phyloP scores from a whole-genome alignment of 35 echinoderm and acorn worm genomes.

The Heliocidaris erythrogramma region DNA sequence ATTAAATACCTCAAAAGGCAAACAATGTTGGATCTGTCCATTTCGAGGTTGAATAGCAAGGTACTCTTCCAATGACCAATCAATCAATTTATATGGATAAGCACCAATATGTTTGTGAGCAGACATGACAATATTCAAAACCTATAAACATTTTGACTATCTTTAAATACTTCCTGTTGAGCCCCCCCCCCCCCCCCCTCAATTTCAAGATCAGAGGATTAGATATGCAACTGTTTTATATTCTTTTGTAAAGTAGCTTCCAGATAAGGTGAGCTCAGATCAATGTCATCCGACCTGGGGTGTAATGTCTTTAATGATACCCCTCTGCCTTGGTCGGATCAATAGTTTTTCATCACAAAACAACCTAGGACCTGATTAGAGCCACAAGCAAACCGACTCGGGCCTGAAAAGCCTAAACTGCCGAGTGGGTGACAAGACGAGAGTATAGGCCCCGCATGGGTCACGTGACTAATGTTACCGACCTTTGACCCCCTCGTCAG shows the following conservation, averaged over 20 bases:
- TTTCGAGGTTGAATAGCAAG: background rate
- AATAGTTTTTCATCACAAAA: conserved; percentile 46
- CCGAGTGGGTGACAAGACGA: background rate
- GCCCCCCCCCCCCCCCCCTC: background rate
- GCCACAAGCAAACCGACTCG: background rate
- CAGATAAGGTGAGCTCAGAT: background rate
- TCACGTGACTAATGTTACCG: conserved; percentile 33
- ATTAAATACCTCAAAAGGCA: background rate
- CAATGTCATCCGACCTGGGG: background rate
- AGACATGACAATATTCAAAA: background rate
- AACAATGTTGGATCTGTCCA: background rate
- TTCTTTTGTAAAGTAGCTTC: background rate
- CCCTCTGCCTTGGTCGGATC: background rate
- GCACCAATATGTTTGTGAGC: background rate
- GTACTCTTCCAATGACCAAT: background rate
- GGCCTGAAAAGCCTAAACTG: background rate
- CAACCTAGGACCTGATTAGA: conserved; percentile 13
- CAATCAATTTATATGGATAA: background rate
- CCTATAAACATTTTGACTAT: background rate
- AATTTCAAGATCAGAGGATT: background rate
- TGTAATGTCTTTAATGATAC: conserved; percentile 4
- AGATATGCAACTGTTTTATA: background rate
- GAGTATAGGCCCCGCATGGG: background rate
- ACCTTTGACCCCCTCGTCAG: conserved; percentile 19
- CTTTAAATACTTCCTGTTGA: background rate